Percentiles rank a stretch among this genome's conserved stretches.
Evolutionary conservation across 1,140 invertebrate species (phyloP).

Genomic region (Drosophila murphyi): DNA sequence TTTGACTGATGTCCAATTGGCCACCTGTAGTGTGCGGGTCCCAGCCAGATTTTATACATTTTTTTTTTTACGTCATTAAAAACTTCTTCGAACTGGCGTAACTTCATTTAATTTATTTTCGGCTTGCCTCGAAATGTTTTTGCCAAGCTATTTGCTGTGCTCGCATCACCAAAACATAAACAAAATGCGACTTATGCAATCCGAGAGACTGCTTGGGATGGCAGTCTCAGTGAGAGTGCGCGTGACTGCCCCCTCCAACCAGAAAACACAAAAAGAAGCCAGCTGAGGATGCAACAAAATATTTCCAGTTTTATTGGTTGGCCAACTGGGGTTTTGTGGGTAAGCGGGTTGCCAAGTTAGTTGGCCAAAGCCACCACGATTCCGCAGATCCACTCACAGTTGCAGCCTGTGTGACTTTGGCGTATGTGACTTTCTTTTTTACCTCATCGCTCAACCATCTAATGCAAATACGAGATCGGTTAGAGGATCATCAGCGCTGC

Average conservation of each 20-base stretch:
- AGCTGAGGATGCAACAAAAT: constrained; percentile 27
- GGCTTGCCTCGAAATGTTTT: constrained; percentile 35
- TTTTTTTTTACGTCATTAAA: constrained; percentile 31
- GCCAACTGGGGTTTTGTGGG: constrained; percentile 62
- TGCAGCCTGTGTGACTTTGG: constrained; percentile 26
- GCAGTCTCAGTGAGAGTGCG: constrained; percentile 63
- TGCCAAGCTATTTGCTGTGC: constrained; percentile 58
- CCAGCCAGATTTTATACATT: constrained; percentile 17
- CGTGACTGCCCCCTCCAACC: constrained; percentile 37
- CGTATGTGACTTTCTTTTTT: constrained; percentile 60
- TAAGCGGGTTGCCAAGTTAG: constrained; percentile 68
- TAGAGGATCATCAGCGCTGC: constrained; percentile 25
- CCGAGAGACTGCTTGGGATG: constrained; percentile 33
- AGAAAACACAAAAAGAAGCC: constrained; percentile 24
- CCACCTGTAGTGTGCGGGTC: constrained; percentile 12
- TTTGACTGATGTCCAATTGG: constrained; percentile 63
- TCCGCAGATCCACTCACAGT: constrained; percentile 13
- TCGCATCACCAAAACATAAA: constrained; percentile 56
- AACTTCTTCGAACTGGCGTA: constrained; percentile 55
- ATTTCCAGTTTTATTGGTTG: constrained; percentile 35
- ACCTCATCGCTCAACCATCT: constrained; percentile 11
- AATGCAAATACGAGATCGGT: constrained; percentile 23
- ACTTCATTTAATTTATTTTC: constrained; percentile 57
- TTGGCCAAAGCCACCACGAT: constrained; percentile 41
- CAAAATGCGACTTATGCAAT: constrained; percentile 63